Percentiles rank a stretch among this genome's conserved stretches.
phyloP scores from a whole-genome alignment of 2,113 vertebrate genomes.

The Hipposideros armiger region DNA sequence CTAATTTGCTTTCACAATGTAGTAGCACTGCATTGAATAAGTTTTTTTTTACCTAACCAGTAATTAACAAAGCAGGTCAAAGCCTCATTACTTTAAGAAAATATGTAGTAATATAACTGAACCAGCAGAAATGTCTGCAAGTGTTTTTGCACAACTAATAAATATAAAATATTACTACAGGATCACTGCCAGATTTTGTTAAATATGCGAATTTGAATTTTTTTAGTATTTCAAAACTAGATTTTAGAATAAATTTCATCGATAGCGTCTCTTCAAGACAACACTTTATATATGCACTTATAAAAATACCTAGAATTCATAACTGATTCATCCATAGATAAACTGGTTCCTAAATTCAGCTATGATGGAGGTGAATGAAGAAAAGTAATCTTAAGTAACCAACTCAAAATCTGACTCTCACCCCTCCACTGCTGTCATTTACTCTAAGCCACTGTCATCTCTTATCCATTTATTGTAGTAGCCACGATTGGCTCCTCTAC shows the following conservation, averaged over 20 bases:
- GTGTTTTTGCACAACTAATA: conserved; percentile 2
- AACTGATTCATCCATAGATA: neutral
- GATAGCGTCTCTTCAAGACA: neutral
- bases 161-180: neutral
- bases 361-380: neutral
- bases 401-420: neutral
- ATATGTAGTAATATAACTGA: conserved; percentile 24
- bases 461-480: neutral
- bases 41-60: conserved; percentile 8
- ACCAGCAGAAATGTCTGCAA: neutral
- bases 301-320: neutral
- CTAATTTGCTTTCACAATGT: conserved; percentile 29
- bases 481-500: too few species aligned
- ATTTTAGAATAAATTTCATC: neutral
- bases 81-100: conserved; percentile 42
- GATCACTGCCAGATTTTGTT: conserved; percentile 23
- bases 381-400: neutral
- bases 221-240: conserved; percentile 45
- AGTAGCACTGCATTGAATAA: neutral
- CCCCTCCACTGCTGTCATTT: neutral
- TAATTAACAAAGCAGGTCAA: conserved; percentile 52
- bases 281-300: conserved; percentile 14
- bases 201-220: conserved; percentile 2
- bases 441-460: neutral
- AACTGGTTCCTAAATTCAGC: conserved; percentile 8